A percentile compares a stretch with the other conserved stretches of the same genome.
Evolutionary conservation across 2,888 invertebrate species (phyloP).

Genomic region (Morpho helenor): DNA sequence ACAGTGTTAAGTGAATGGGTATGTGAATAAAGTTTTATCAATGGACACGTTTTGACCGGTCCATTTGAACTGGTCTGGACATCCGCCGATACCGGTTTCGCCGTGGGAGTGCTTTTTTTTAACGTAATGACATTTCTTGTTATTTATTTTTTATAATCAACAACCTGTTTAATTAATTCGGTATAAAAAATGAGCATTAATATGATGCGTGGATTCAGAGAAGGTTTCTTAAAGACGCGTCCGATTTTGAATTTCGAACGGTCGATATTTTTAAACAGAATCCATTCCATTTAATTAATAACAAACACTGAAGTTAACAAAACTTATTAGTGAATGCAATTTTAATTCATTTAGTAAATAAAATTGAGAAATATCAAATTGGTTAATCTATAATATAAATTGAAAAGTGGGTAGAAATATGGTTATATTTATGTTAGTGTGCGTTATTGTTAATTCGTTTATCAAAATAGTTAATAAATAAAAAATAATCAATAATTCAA

Average conservation of each 20-base stretch:
- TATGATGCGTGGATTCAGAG: neutral
- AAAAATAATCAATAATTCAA: no score
- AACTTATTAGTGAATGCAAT: no score
- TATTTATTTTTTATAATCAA: slow-evolving; percentile 1
- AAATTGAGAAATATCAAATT: no score
- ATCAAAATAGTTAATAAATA: no score
- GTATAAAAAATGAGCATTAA: neutral
- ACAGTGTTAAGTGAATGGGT: slow-evolving; percentile 12
- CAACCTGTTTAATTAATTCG: slow-evolving; percentile 6
- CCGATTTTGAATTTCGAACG: neutral
- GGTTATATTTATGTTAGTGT: no score
- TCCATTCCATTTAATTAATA: no score
- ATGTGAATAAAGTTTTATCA: slow-evolving; percentile 5
- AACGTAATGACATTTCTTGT: slow-evolving; percentile 10
- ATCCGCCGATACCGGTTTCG: slow-evolving; percentile 6
- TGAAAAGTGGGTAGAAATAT: no score
- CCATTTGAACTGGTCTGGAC: slow-evolving; percentile 10
- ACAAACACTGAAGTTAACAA: no score
- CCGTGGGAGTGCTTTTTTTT: slow-evolving; percentile 12
- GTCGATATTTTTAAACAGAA: no score
- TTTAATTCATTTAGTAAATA: no score
- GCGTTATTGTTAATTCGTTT: no score
- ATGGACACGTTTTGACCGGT: slow-evolving; percentile 11
- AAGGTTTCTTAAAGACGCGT: neutral
- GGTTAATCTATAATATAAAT: no score